Percentiles rank a stretch among this genome's conserved stretches.
phyloP scores from a whole-genome alignment of 2,888 invertebrate species.

The Eupeodes luniger region DNA sequence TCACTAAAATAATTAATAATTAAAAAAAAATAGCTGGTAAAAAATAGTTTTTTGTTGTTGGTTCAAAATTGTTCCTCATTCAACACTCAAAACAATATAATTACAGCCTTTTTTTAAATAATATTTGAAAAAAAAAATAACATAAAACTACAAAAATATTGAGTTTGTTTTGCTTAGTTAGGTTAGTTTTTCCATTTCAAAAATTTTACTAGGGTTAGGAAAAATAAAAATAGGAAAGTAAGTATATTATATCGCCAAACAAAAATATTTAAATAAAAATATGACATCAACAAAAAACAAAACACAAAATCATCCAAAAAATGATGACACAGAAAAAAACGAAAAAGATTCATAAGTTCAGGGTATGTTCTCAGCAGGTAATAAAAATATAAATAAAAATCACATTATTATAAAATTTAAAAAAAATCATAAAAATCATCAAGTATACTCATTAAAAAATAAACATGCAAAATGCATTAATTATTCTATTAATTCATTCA shows the following conservation, averaged over 20 bases:
- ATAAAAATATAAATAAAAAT: constrained; percentile 29
- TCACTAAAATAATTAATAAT: not conserved
- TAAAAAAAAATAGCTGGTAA: not conserved
- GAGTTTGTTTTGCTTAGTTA: constrained; percentile 59
- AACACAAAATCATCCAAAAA: constrained; percentile 46
- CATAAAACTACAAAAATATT: not conserved
- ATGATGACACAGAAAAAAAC: constrained; percentile 65
- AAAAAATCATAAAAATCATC: constrained; percentile 57
- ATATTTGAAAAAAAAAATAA: not conserved
- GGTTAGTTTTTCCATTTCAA: constrained; percentile 32
- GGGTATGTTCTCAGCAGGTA: constrained; percentile 72
- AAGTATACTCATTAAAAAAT: constrained; percentile 54
- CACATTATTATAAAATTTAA: constrained; percentile 17
- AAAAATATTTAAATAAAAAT: constrained; percentile 24
- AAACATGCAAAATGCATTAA: constrained; percentile 40
- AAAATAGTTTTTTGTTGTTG: not conserved
- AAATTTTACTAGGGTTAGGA: not conserved
- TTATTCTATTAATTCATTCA: constrained; percentile 63
- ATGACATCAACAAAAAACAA: not conserved
- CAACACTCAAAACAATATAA: not conserved
- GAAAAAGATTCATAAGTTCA: constrained; percentile 47
- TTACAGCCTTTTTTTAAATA: not conserved
- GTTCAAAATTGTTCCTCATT: not conserved
- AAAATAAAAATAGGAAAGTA: not conserved
- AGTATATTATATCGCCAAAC: constrained; percentile 60